Evolutionary conservation across 1,140 invertebrate genomes (phyloP), one percentile per base, ranked within the genome.

Genomic region (Drosophila suzukii): DNA sequence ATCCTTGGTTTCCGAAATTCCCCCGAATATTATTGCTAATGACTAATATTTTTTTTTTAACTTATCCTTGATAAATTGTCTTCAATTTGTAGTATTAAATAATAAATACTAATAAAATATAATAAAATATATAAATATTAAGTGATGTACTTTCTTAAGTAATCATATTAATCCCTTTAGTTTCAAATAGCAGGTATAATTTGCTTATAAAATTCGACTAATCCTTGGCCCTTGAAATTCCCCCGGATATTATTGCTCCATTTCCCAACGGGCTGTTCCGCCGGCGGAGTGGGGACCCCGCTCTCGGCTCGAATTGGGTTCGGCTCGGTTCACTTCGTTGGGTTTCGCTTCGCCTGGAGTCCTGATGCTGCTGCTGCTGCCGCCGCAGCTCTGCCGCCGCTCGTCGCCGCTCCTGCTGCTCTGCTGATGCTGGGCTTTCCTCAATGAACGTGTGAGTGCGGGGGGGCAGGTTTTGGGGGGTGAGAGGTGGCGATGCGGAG

Each of bases 391-490:
- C 38, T 27, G 27, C 41, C 6, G n/a, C 39, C 15, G 6, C n/a
- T 1, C 5, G n/a, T n/a, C n/a, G n/a, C n/a, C n/a, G n/a, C n/a
- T n/a, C n/a, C 38, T 27, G 27, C 41, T 8, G n/a, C 17, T 10
- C n/a, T 17, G 68, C 68, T 68, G 65, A 32, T 53, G 49, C 66
- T 57, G 73, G 49, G 75, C 74, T 78, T 86, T 88, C 78, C 78
- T 88, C 83, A 86, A 82, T 88, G 83, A 82, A 88, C 79, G 65
- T 72, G 55, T 71, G 36, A 39, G 34, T 15, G n/a, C 20, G 58
- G 47, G 51, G 15, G 20, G 24, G 61, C 65, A 36, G 62, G 59
- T 24, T 51, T 17, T 30, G 46, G 36, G 58, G 49, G 54, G 61
- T n/a, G 49, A 55, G 36, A 24, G 27, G 62, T 6, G 41, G 49